These are phyloP conservation scores for Datnioides undecimradiatus DNA, from an alignment of 2,113 vertebrate species.

Conservation along the genomic window DNA sequence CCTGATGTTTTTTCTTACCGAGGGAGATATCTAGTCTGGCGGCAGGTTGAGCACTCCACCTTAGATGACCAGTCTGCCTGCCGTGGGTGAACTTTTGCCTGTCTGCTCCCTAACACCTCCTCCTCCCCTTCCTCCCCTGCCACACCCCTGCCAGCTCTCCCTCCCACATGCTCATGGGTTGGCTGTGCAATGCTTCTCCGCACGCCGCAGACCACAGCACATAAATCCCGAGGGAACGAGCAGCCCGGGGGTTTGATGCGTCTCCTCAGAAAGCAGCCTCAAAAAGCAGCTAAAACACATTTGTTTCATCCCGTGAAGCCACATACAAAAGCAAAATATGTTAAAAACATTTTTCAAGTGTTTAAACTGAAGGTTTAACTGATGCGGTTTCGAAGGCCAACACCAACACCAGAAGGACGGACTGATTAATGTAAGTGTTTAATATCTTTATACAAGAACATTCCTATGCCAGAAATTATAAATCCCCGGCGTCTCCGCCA, in stretches of 20 bases:
- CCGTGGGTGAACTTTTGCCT: conserved; percentile 69
- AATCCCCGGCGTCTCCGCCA: neutral
- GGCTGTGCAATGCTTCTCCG: conserved; percentile 26
- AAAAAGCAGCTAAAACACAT: conserved; percentile 13
- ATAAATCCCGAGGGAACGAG: conserved; percentile 54
- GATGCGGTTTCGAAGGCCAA: neutral
- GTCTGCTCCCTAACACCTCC: conserved; percentile 48
- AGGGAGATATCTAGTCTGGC: conserved; percentile 52
- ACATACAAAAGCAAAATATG: neutral
- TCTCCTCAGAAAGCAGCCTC: conserved; percentile 16
- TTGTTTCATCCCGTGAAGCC: neutral
- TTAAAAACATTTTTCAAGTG: neutral
- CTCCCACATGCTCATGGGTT: conserved; percentile 6
- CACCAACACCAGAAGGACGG: neutral
- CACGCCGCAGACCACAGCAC: conserved; percentile 47
- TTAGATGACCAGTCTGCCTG: conserved; percentile 42
- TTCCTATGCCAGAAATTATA: neutral
- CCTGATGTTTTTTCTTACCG: conserved; percentile 29
- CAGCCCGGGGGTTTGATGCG: neutral
- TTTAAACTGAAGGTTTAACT: conserved; percentile 6
- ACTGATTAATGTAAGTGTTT: conserved; percentile 1
- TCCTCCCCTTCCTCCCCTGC: conserved; percentile 18
- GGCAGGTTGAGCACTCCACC: conserved; percentile 22
- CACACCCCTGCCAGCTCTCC: conserved; percentile 28
- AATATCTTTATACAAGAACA: conserved; percentile 1